These are phyloP conservation scores for Gopherus flavomarginatus DNA, from an alignment of 2,113 vertebrate species.

Conservation along the genomic window DNA sequence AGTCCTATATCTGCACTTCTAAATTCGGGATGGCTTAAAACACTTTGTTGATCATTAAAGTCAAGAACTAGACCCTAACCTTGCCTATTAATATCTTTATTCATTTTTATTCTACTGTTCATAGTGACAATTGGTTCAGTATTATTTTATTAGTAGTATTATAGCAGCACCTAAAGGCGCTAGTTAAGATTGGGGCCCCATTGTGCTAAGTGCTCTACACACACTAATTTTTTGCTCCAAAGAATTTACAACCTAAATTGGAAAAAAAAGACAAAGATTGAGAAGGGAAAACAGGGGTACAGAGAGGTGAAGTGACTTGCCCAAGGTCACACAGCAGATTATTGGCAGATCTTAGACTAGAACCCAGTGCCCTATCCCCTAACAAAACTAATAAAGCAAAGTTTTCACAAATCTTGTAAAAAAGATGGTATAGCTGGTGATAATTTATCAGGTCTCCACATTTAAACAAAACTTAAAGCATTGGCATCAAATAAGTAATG, in stretches of 20 bases:
- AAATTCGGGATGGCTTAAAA: not conserved
- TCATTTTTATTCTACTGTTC: not conserved
- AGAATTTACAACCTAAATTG: not conserved
- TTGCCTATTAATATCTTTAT: not conserved
- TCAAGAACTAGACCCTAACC: not conserved
- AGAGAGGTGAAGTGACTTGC: not conserved
- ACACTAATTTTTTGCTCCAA: accelerated
- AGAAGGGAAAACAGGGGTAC: not conserved
- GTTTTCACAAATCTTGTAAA: not conserved
- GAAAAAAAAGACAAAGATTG: not conserved
- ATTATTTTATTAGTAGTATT: not conserved
- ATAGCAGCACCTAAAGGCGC: not conserved
- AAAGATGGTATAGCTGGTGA: not conserved
- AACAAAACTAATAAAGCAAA: not conserved
- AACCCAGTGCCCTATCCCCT: not conserved
- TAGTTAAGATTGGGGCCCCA: accelerated
- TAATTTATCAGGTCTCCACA: not conserved
- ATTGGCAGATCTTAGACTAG: not conserved
- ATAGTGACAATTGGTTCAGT: not conserved
- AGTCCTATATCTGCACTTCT: not conserved
- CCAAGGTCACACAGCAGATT: not conserved
- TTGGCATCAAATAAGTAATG: not conserved
- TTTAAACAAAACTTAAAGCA: not conserved
- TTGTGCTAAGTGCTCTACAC: not conserved
- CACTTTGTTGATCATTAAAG: not conserved